Percentiles rank a stretch among this genome's conserved stretches.
Evolutionary conservation across 2,888 invertebrate species (phyloP).

Genomic region (Dynastes maya): DNA sequence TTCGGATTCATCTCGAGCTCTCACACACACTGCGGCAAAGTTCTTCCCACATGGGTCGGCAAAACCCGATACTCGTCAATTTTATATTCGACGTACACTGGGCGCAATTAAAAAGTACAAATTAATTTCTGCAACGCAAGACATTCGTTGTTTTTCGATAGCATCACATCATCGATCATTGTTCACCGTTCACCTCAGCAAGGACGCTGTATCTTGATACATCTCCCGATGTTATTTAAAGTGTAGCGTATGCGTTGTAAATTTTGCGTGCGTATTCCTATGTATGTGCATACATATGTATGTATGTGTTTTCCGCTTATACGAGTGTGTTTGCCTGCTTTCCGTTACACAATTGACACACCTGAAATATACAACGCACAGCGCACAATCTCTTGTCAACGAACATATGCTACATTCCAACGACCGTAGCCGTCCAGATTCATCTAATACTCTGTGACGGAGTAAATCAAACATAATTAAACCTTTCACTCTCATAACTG

Average conservation of each 20-base stretch:
- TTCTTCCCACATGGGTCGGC: constrained; percentile 36
- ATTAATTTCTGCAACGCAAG: constrained; percentile 50
- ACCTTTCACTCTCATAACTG: constrained; percentile 46
- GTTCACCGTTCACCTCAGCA: constrained; percentile 47
- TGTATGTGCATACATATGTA: not conserved
- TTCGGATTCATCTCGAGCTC: constrained; percentile 49
- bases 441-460: constrained; percentile 48
- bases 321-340: constrained; percentile 24
- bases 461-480: constrained; percentile 49
- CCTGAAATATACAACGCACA: constrained; percentile 41
- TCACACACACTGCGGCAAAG: constrained; percentile 28
- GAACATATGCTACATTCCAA: constrained; percentile 48
- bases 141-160: constrained; percentile 44
- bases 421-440: constrained; percentile 34
- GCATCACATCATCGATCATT: constrained; percentile 48
- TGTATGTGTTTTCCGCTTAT: constrained; percentile 14
- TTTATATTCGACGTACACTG: constrained; percentile 44
- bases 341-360: constrained; percentile 46
- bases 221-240: constrained; percentile 29
- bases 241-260: constrained; percentile 16
- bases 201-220: constrained; percentile 47
- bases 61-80: constrained; percentile 38
- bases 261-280: constrained; percentile 15
- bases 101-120: constrained; percentile 52
- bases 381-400: constrained; percentile 40